Evolutionary conservation across 1,140 invertebrate genomes (phyloP), one percentile per base, ranked within the genome.

Genomic region (Centruroides vittatus): DNA sequence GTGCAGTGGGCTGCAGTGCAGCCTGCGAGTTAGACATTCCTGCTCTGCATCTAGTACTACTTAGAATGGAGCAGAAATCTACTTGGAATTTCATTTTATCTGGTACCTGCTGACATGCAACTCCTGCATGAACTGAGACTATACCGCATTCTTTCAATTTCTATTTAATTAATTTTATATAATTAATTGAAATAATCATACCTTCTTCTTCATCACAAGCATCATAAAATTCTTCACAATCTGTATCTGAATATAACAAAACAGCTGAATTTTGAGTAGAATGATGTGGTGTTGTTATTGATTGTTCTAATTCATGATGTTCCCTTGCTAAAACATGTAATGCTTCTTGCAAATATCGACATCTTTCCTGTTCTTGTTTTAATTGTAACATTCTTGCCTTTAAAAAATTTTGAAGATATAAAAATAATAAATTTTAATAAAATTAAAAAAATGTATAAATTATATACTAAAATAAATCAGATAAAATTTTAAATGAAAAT

Each of bases 201-300:
- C 7, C 5, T 36, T 70, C 72, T 72, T 72, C 73, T 66, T 70
- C 71, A 65, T 76, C 75, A 70, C 72, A 75, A 55, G 75, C 76
- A 78, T 84, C 82, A 68, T 80, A 83, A 71, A 81, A 85, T 64
- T 84, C 82, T 67, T 84, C 83, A 67, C 82, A 81, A 62, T 81
- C 81, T 23, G 80, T 81, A 57, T 82, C 81, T 65, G 79, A 72
- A 59, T 77, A 76, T 41, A 41, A 41, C 7, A 41, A 41, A 50
- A 73, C 74, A 8, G 75, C 73, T 60, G 76, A 75, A 65, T 75
- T 58, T n/a, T 64, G 67, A n/a, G 66, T 62, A 10, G 69, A 68
- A 52, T 66, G 62, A 55, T 64, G 68, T 36, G 65, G 67, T 51
- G 66, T 69, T 13, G 75, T 77, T 34, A 82, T 76, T 3, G 82